phyloP scores from a whole-genome alignment of 1,140 invertebrate genomes.

The Heliconius himera region DNA sequence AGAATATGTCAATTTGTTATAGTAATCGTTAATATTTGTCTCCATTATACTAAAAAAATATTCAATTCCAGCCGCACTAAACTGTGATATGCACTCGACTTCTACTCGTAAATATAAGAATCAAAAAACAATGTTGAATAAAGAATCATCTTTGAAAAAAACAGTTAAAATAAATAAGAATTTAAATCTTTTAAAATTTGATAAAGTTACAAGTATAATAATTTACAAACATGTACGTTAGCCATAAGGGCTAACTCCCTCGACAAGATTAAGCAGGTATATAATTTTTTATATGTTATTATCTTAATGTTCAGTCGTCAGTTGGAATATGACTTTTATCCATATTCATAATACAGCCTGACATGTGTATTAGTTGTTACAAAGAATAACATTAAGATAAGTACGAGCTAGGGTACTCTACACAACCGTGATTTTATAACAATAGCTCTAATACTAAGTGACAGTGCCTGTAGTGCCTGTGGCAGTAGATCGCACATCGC shows the following conservation, averaged over 20 bases:
- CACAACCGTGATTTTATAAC: conserved; percentile 11
- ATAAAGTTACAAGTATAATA: not conserved
- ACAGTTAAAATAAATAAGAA: not conserved
- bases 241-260: not conserved
- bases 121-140: no score
- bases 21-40: no score
- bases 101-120: no score
- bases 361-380: not conserved
- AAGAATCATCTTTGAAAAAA: not conserved
- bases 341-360: not conserved
- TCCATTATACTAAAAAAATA: no score
- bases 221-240: not conserved
- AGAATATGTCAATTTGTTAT: not conserved
- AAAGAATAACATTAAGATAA: not conserved
- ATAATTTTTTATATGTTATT: not conserved
- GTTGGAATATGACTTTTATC: not conserved
- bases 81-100: no score
- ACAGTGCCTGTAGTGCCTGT: conserved; percentile 5
- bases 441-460: not conserved
- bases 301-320: not conserved
- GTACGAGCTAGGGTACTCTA: conserved; percentile 1
- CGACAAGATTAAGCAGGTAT: not conserved
- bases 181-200: not conserved
- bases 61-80: no score
- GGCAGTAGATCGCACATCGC: not conserved